A percentile compares a stretch with the other conserved stretches of the same genome.
Conservation (phyloP, 2,797 vertebrate species). For the Cephalopachus bancanus region DNA sequence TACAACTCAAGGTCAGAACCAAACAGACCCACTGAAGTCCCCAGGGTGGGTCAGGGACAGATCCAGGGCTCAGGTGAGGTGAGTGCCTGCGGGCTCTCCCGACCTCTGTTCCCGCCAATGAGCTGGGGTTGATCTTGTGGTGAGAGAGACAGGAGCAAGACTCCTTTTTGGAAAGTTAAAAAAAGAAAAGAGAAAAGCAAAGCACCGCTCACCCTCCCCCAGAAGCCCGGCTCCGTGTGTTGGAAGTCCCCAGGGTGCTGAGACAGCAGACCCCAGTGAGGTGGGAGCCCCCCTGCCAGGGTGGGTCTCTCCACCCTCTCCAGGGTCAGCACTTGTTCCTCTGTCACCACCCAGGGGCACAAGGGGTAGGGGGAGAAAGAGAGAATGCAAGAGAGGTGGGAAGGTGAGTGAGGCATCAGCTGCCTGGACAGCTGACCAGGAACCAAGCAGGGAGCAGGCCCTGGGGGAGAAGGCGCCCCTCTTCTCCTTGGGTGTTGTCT, state of each 20-base stretch:
- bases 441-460: background rate
- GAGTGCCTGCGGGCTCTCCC: background rate
- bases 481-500: background rate
- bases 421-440: background rate
- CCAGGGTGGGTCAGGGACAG: background rate
- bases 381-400: background rate
- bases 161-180: background rate
- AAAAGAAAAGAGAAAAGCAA: background rate
- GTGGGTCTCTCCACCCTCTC: background rate
- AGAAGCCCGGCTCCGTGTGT: background rate
- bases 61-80: background rate
- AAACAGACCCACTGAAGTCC: fast-evolving
- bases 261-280: background rate
- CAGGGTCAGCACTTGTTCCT: fast-evolving
- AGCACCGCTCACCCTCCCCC: background rate
- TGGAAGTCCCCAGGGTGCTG: background rate
- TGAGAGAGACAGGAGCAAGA: background rate
- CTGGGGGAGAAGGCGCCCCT: background rate
- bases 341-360: background rate
- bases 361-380: background rate
- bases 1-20: background rate
- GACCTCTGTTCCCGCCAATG: background rate
- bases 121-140: background rate
- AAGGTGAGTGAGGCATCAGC: background rate
- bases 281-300: background rate